Evolutionary conservation across 2,888 invertebrate species (phyloP).

Genomic region (Acleris holmiana): DNA sequence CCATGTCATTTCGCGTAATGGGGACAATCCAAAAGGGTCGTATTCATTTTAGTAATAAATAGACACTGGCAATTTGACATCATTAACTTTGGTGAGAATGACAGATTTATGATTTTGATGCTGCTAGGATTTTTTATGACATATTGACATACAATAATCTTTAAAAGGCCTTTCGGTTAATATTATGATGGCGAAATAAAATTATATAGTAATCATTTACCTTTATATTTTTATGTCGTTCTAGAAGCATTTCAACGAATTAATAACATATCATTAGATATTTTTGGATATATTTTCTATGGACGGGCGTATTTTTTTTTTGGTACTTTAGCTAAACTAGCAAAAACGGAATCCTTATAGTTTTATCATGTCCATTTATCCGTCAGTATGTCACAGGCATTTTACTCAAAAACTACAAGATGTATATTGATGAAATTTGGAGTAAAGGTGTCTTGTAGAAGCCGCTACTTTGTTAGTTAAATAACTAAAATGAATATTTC

Average conservation of each 20-base stretch:
- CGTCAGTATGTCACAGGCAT: too few species aligned
- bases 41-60: slow-evolving; percentile 67
- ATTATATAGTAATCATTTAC: slow-evolving; percentile 23
- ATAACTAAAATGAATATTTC: too few species aligned
- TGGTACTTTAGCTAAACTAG: too few species aligned
- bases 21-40: slow-evolving; percentile 53
- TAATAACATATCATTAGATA: too few species aligned
- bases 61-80: slow-evolving; percentile 62
- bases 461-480: too few species aligned
- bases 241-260: not conserved
- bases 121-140: slow-evolving; percentile 42
- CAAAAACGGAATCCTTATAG: too few species aligned
- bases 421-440: too few species aligned
- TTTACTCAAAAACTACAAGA: too few species aligned
- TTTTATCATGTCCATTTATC: too few species aligned
- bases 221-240: not conserved
- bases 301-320: too few species aligned
- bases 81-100: slow-evolving; percentile 49
- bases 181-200: slow-evolving; percentile 26
- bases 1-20: slow-evolving; percentile 56
- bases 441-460: too few species aligned
- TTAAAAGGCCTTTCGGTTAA: slow-evolving; percentile 30
- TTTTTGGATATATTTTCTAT: too few species aligned
- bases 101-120: slow-evolving; percentile 57
- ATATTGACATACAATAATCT: slow-evolving; percentile 44